Evolutionary conservation across 2,888 invertebrate species (phyloP), one percentile per base, ranked within the genome.

Genomic region (Drosophila limbata): DNA sequence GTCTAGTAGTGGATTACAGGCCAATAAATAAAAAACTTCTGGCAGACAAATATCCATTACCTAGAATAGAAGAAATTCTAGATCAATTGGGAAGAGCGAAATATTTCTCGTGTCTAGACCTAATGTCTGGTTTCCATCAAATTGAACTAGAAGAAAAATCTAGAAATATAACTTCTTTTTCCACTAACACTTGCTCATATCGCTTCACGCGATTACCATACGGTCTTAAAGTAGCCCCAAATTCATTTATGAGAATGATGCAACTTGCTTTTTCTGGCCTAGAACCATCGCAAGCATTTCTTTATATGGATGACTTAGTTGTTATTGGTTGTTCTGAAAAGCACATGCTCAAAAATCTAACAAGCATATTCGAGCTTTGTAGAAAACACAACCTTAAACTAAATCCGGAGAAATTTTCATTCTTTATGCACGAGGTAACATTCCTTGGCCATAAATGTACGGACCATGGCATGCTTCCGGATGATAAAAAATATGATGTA

Each of bases 71-170:
- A n/a, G 37, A 37, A 6, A 37, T 37, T 0, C 15, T 39, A 15
- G 39, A 39, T 8, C 15, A 39, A 9, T 8, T 39, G 1, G 8
- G 15, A 15, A 1, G 39, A 39, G 39, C 39, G 3, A 39, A 33
- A 48, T 48, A 48, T 33, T 48, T 48, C 11, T 44, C 44, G 5
- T 48, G 15, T 11, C 48, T 48, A 1, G 45, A 45, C n/a, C 13
- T 25, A n/a, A 45, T 45, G 48, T 48, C 47, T n/a, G 47, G 47
- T 3, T 48, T 48, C n/a, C 48, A 33, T 2, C 48, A 48, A 33
- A 31, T 17, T 0, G 48, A 31, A 33, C 25, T 33, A 15, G 17
- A 48, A 11, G 13, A 17, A 3, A 48, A 13, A 13, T 44, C 44
- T 5, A 44, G 44, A 44, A 21, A 44, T 25, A 44, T 21, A 44